Conservation (phyloP, 2,888 invertebrate species). For the Athrips mouffetella region DNA sequence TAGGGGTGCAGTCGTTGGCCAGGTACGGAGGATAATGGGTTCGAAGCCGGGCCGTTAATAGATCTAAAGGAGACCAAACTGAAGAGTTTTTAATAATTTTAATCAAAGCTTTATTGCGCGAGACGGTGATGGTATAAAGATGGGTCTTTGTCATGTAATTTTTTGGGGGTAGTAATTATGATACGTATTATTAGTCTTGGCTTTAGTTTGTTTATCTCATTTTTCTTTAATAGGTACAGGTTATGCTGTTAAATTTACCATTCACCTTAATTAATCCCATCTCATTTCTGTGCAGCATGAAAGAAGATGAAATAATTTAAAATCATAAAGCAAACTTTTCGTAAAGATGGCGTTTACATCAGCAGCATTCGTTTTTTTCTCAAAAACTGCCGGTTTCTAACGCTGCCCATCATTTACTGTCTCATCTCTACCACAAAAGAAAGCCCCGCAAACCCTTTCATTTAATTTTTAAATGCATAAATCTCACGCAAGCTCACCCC, state of each 20-base stretch:
- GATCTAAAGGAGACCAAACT: conserved; percentile 42
- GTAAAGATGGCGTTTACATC: too few species aligned
- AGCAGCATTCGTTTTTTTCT: not conserved
- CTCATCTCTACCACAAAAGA: not conserved
- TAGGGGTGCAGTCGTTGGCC: conserved; percentile 52
- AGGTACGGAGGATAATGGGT: conserved; percentile 50
- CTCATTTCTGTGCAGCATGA: too few species aligned
- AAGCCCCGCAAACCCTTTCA: conserved; percentile 2
- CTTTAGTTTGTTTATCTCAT: not conserved
- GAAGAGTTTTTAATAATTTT: conserved; percentile 59
- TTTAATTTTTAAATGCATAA: conserved; percentile 12
- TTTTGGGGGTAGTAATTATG: conserved; percentile 5
- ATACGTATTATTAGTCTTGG: not conserved
- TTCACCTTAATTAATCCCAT: too few species aligned
- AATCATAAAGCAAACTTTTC: too few species aligned
- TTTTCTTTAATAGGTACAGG: not conserved
- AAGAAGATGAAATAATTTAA: too few species aligned
- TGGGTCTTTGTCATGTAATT: not conserved
- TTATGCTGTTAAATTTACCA: too few species aligned
- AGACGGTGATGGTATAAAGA: not conserved
- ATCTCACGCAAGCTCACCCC: conserved; percentile 6
- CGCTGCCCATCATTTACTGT: not conserved
- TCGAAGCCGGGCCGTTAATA: conserved; percentile 46
- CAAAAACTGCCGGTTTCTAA: not conserved
- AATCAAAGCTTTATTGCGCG: conserved; percentile 33